Percentiles rank a stretch among this genome's conserved stretches.
phyloP scores from a whole-genome alignment of 1,140 invertebrate genomes.

The Leptonema lineaticorne region DNA sequence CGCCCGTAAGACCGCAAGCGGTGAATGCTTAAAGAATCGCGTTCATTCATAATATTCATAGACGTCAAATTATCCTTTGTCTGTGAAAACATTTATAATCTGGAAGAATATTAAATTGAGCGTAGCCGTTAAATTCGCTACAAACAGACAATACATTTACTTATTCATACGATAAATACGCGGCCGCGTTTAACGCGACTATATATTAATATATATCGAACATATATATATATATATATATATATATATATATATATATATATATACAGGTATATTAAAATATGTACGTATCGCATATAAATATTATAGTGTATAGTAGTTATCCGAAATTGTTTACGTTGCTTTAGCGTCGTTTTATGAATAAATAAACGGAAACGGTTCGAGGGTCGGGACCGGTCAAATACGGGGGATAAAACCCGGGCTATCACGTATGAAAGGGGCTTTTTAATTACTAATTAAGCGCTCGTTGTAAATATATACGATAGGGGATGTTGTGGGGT shows the following conservation, averaged over 20 bases:
- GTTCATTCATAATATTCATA: neutral
- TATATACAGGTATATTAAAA: neutral
- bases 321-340: slow-evolving; percentile 14
- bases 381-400: slow-evolving; percentile 24
- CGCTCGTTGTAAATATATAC: slow-evolving; percentile 4
- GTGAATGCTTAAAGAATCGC: no score
- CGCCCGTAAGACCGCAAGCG: no score
- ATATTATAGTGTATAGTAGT: neutral
- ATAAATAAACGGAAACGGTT: neutral
- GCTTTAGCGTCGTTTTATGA: slow-evolving; percentile 15
- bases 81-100: neutral
- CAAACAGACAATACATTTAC: slow-evolving; percentile 14
- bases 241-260: no score
- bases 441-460: slow-evolving; percentile 23
- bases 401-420: slow-evolving; percentile 6
- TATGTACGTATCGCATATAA: neutral
- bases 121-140: slow-evolving; percentile 5
- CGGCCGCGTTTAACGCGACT: neutral
- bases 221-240: no score
- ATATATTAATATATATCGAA: no score
- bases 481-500: no score
- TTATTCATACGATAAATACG: slow-evolving; percentile 17
- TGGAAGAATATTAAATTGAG: neutral
- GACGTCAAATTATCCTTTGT: neutral
- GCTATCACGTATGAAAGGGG: neutral